Base-by-base conservation (phyloP, 2,113 vertebrate genomes). In the Polypterus bichir region DNA sequence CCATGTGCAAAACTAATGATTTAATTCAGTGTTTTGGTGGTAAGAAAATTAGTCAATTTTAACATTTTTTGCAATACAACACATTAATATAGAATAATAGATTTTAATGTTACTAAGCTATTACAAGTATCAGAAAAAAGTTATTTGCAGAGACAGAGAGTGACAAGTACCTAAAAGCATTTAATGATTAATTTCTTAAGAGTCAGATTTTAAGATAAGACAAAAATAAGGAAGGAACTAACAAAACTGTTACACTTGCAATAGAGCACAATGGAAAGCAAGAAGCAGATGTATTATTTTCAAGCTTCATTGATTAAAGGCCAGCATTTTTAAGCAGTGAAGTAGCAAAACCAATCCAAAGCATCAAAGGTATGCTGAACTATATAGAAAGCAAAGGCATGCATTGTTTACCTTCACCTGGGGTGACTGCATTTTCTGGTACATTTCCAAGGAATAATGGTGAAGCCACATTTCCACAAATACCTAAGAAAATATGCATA, bases 381-480 rank as follows among this genome's bases (percentile, higher is more conserved):
- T 8, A 44, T 3, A 6, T 2, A 8, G 49, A 7, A 9, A 1
- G 10, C 27, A 6, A 6, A 52, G 56, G 4, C 54, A 27, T 46
- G 4, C 7, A 4, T 27, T 5, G 49, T 44, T 89, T 91, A 99
- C 96, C 93, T 97, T 97, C 69, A 93, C 89, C 1, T 97, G 93
- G 62, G 95, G 96, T 65, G 94, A 98, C 79, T 98, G 96, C 75
- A 99, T 87, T 76, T 97, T 97, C 78, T 97, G 96, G 71, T 97
- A 97, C 86, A 93, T 87, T 71, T 97, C 94, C 81, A 97, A 71
- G 4, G 95, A 97, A 71, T 95, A 98, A 78, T 98, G 95, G 70
- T 99, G 94, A 65, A 99, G 92, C 96, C 96, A 99, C 77, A 98
- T 86, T 77, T 99, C 96, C 71, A 98, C 93, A 79, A 97, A 97